These are phyloP conservation scores for Macaria liturata DNA, from an alignment of 2,888 invertebrate species.

Conservation along the genomic window DNA sequence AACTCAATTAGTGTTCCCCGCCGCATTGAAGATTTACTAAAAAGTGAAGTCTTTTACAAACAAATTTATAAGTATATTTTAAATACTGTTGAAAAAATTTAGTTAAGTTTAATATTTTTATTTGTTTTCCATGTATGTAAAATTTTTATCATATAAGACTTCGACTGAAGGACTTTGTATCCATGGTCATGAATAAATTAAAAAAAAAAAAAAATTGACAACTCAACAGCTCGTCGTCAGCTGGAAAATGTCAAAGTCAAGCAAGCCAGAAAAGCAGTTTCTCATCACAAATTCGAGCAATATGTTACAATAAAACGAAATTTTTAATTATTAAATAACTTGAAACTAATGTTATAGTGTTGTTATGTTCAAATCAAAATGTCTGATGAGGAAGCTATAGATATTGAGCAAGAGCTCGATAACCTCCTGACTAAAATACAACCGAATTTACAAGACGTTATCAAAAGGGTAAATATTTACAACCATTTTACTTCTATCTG, in stretches of 20 bases:
- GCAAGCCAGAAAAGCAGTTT: neutral
- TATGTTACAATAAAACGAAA: constrained; percentile 13
- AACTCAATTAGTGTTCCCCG: no score
- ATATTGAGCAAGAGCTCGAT: constrained; percentile 77
- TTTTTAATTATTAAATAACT: constrained; percentile 13
- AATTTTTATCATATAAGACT: no score
- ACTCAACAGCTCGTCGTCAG: neutral
- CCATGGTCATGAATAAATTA: no score
- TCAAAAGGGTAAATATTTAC: constrained; percentile 79
- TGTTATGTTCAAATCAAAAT: constrained; percentile 56
- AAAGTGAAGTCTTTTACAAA: no score
- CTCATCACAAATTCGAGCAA: constrained; percentile 5
- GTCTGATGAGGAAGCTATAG: constrained; percentile 66
- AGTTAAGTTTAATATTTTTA: no score
- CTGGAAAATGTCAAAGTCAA: constrained; percentile 1
- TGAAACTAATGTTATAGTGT: constrained; percentile 26
- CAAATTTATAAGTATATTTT: no score
- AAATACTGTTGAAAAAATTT: no score
- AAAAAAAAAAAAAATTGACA: neutral
- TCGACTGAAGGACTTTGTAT: no score
- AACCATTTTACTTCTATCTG: neutral
- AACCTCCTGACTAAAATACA: constrained; percentile 76
- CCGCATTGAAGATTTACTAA: no score
- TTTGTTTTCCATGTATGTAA: no score
- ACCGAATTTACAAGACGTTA: constrained; percentile 83